A percentile compares a stretch with the other conserved stretches of the same genome.
Evolutionary conservation across 1,140 invertebrate genomes (phyloP).

Genomic region (Neodiprion virginianus): DNA sequence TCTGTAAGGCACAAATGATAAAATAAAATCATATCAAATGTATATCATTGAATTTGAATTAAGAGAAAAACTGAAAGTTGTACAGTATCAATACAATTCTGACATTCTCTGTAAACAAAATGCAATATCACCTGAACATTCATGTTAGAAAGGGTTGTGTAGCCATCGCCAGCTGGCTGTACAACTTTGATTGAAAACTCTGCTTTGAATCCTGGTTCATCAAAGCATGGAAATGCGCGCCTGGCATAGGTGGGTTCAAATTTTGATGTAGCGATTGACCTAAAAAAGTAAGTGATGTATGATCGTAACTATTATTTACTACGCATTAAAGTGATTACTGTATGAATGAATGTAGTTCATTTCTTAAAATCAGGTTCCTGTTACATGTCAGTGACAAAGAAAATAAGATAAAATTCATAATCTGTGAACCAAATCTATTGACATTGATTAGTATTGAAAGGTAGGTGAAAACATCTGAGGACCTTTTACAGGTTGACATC

Average conservation of each 20-base stretch:
- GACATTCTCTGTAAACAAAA: not conserved
- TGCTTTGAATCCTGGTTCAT: conserved; percentile 94
- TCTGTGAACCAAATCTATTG: too few relatives aligned
- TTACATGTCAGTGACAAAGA: too few relatives aligned
- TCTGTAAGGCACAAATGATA: conserved; percentile 39
- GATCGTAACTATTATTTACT: conserved; percentile 24
- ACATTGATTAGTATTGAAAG: too few relatives aligned
- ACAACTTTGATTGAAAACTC: conserved; percentile 81
- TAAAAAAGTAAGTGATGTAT: conserved; percentile 54
- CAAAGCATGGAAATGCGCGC: conserved; percentile 93
- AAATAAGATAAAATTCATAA: too few relatives aligned
- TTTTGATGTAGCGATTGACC: conserved; percentile 86
- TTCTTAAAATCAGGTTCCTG: too few relatives aligned
- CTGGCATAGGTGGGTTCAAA: conserved; percentile 94
- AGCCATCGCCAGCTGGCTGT: conserved; percentile 67
- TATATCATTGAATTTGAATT: too few relatives aligned
- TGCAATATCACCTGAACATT: conserved; percentile 53
- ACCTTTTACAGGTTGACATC: not conserved
- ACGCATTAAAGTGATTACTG: conserved; percentile 12
- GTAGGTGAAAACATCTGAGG: too few relatives aligned
- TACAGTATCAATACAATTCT: conserved; percentile 18
- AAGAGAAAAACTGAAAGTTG: conserved; percentile 25
- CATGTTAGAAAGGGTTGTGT: conserved; percentile 85
- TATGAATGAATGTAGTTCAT: too few relatives aligned
- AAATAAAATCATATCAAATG: too few relatives aligned